A percentile compares a stretch with the other conserved stretches of the same genome.
phyloP scores from a whole-genome alignment of 2,113 vertebrate genomes.

The Ascaphus truei region DNA sequence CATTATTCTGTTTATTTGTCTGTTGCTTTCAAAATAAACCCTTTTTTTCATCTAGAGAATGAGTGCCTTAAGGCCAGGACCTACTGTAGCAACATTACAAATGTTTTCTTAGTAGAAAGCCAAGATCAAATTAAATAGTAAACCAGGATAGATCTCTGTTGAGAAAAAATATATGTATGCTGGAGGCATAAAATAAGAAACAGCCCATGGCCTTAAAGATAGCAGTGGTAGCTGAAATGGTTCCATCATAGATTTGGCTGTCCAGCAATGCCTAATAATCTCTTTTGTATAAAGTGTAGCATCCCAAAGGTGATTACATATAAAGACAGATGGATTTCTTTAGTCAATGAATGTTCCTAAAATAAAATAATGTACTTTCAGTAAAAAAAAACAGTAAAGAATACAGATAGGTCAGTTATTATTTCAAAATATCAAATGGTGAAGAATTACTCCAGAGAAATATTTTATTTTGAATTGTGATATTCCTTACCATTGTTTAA shows the following conservation, averaged over 20 bases:
- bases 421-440: no score
- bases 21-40: not conserved
- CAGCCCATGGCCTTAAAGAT: not conserved
- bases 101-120: not conserved
- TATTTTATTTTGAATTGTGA: no score
- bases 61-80: slow-evolving; percentile 10
- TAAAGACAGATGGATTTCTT: slow-evolving; percentile 51
- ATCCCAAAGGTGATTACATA: slow-evolving; percentile 23
- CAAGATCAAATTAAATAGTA: slow-evolving; percentile 34
- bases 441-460: no score
- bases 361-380: no score
- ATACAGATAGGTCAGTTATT: no score
- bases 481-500: no score
- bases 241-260: slow-evolving; percentile 37
- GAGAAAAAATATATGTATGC: slow-evolving; percentile 18
- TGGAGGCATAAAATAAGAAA: not conserved
- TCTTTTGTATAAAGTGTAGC: no score
- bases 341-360: no score
- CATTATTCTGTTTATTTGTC: slow-evolving; percentile 25
- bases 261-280: slow-evolving; percentile 53
- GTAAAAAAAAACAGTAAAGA: no score
- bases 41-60: slow-evolving; percentile 1
- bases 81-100: slow-evolving; percentile 8
- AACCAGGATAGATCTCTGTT: not conserved
- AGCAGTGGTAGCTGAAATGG: not conserved